Conservation (phyloP, 2,113 vertebrate genomes). For the Brachypodius melanocephalos region DNA sequence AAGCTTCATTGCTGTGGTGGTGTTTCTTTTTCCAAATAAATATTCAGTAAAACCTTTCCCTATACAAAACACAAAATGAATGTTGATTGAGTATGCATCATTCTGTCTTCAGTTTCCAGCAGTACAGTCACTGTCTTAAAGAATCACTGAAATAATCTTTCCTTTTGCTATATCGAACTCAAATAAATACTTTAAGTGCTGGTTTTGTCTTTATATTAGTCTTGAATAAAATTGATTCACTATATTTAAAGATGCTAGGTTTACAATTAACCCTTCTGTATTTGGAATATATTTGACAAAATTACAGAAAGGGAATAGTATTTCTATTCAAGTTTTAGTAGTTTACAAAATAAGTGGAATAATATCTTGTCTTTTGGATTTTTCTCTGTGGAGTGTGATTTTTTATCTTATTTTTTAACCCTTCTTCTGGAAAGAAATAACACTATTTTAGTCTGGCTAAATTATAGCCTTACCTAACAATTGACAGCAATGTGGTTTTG, state of each 20-base stretch:
- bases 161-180: neutral
- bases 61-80: neutral
- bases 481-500: neutral
- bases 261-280: neutral
- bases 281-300: neutral
- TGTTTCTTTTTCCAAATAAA: neutral
- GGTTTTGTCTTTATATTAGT: neutral
- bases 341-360: neutral
- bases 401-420: neutral
- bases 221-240: neutral
- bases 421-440: neutral
- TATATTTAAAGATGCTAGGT: neutral
- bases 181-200: neutral
- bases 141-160: conserved; percentile 23
- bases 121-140: conserved; percentile 25
- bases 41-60: conserved; percentile 27
- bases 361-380: neutral
- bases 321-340: neutral
- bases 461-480: neutral
- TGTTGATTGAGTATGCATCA: neutral
- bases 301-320: neutral
- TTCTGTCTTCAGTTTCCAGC: neutral
- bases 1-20: neutral
- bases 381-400: neutral
- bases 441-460: neutral